Base-by-base conservation (phyloP, 2,113 vertebrate species). In the Chlorodrepanis virens region DNA sequence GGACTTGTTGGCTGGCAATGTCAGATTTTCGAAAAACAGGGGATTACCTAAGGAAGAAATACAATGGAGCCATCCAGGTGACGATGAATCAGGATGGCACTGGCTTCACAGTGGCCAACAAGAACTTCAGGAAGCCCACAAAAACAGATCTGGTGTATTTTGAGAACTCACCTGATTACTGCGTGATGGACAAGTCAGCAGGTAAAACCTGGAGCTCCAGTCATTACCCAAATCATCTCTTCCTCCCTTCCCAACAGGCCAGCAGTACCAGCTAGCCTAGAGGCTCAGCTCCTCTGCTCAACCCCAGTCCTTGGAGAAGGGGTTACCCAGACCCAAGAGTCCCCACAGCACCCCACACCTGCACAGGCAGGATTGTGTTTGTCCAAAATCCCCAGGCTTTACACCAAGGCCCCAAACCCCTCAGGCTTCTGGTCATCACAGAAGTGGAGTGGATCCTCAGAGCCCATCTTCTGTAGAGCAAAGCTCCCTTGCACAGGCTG, bases 71-170 rank as follows among this genome's bases (percentile, higher is more conserved):
- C 69, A 99, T 99, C 83, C 99, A 99, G 97, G 99, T 99, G 95
- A 99, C 98, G 0, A 99, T 99, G 98, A 99, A 99, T 93, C 99
- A 99, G 96, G 99, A 99, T 1, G 99, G 99, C 35, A 99, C 99
- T 9, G 99, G 99, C 90, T 99, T 99, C 94, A 98, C 98, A 0
- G 99, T 99, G 75, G 99, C 99, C 78, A 99, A 99, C 97, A 99
- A 99, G 97, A 99, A 99, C 96, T 99, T 99, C 94, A 98, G 99
- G 94, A 99, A 98, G 94, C 98, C 99, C 97, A 99, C 99, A 10
- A 99, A 99, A 96, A 99, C 99, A 11, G 99, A 99, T 95, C 98
- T 99, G 93, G 99, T 99, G 90, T 99, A 99, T 97, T 99, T 99
- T 70, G 99, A 99, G 97, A 99, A 99, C 97, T 99, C 99, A 7